These are phyloP conservation scores for Callorhinus ursinus DNA, from an alignment of 2,113 vertebrate genomes.

Conservation along the genomic window DNA sequence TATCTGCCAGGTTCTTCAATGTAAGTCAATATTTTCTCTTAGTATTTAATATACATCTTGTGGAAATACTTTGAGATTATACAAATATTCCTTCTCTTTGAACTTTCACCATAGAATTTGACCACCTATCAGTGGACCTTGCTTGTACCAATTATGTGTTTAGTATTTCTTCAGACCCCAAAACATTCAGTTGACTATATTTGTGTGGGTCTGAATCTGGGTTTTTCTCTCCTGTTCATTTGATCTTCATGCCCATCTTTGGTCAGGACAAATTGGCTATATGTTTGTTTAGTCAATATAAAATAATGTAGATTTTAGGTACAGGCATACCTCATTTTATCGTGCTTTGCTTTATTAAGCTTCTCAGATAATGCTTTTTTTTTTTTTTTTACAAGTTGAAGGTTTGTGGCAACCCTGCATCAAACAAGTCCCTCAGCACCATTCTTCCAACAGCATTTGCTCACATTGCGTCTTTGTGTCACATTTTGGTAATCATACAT, in stretches of 20 bases:
- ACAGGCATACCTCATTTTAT: background rate
- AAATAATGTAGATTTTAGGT: background rate
- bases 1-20: background rate
- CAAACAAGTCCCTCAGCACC: background rate
- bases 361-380: background rate
- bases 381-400: background rate
- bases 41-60: background rate
- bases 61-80: background rate
- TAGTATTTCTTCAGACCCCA: background rate
- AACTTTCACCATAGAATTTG: background rate
- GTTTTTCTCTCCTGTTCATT: background rate
- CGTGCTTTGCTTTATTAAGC: background rate
- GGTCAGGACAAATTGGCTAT: background rate
- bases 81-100: background rate
- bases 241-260: background rate
- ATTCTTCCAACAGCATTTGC: background rate
- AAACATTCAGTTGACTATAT: background rate
- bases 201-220: background rate
- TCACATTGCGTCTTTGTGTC: background rate
- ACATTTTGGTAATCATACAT: background rate
- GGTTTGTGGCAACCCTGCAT: background rate
- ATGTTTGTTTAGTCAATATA: background rate
- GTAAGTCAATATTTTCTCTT: background rate
- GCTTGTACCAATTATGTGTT: background rate
- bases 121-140: background rate